Evolutionary conservation across 2,888 invertebrate genomes (phyloP), one percentile per base, ranked within the genome.

Genomic region (Panopea generosa): DNA sequence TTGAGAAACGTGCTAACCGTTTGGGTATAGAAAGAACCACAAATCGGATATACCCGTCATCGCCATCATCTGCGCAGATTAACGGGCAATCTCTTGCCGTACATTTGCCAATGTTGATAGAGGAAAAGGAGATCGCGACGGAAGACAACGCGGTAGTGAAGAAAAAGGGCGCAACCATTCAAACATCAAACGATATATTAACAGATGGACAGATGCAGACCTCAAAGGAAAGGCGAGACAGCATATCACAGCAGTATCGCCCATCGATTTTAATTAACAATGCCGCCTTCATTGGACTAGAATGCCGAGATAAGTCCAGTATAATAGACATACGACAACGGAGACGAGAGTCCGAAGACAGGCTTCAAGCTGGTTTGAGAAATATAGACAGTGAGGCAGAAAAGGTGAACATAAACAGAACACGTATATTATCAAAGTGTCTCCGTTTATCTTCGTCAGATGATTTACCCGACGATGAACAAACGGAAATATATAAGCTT

Each of bases 201-300:
- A n/a, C n/a, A n/a, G n/a, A n/a, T n/a, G n/a, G n/a, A 38, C 33
- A 38, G n/a, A 7, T 40, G 22, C 1, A 40, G 24, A 18, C 16
- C 33, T 11, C n/a, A 27, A 7, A 20, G 43, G 2, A 22, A 45
- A 9, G 43, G 45, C 33, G 49, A 33, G 26, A 55, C 22, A 60
- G 60, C 38, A 22, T 27, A n/a, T 4, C 22, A 29, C 45, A 63
- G 14, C 66, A 49, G n/a, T n/a, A n/a, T 14, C 33, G 68, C 6
- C 6, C 59, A 6, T 68, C 68, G 2, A 60, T 68, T 16, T 43
- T 68, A 20, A 29, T 60, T 3, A 49, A 43, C 9, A 60, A 68
- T 45, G 59, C 68, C 3, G 50, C 43, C 1, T 26, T 60, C 24
- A 68, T 68, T n/a, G 68, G 68, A 18, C 45, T 68, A 7, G 68